Conservation (phyloP, 2,888 invertebrate genomes). For the Nudaria mundana region DNA sequence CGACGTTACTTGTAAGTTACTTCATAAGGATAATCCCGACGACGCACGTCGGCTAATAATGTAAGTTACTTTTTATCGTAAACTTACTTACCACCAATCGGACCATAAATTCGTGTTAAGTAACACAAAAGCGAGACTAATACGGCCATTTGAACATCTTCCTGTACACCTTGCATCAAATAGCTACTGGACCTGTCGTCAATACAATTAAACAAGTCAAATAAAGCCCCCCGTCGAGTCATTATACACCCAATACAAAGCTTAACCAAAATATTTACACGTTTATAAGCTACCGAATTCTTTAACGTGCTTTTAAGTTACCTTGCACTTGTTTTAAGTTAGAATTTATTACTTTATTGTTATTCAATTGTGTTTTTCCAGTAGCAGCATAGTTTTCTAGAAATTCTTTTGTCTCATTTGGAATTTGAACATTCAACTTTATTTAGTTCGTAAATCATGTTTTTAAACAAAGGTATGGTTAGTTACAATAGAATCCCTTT, state of each 20-base stretch:
- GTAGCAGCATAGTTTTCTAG: slow-evolving; percentile 15
- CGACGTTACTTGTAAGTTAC: too few species aligned
- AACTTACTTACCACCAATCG: not conserved
- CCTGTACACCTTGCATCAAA: not conserved
- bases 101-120: not conserved
- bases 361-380: slow-evolving; percentile 10
- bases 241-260: slow-evolving; percentile 37
- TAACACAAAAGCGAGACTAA: slow-evolving; percentile 5
- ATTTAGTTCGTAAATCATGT: slow-evolving; percentile 20
- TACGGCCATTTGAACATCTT: slow-evolving; percentile 1
- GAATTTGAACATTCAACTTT: slow-evolving; percentile 2
- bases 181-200: slow-evolving; percentile 13
- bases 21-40: too few species aligned
- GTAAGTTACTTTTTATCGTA: too few species aligned
- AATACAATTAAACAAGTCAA: slow-evolving; percentile 9
- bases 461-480: slow-evolving; percentile 10
- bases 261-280: slow-evolving; percentile 67
- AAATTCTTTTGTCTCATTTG: not conserved
- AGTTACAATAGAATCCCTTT: not conserved
- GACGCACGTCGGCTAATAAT: too few species aligned
- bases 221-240: slow-evolving; percentile 25
- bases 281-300: slow-evolving; percentile 35
- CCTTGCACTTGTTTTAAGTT: slow-evolving; percentile 32
- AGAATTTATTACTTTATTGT: slow-evolving; percentile 33
- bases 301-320: slow-evolving; percentile 7